A percentile compares a stretch with the other conserved stretches of the same genome.
These are phyloP conservation scores for Mareca strepera DNA, from an alignment of 2,797 vertebrate genomes.

Conservation along the genomic window DNA sequence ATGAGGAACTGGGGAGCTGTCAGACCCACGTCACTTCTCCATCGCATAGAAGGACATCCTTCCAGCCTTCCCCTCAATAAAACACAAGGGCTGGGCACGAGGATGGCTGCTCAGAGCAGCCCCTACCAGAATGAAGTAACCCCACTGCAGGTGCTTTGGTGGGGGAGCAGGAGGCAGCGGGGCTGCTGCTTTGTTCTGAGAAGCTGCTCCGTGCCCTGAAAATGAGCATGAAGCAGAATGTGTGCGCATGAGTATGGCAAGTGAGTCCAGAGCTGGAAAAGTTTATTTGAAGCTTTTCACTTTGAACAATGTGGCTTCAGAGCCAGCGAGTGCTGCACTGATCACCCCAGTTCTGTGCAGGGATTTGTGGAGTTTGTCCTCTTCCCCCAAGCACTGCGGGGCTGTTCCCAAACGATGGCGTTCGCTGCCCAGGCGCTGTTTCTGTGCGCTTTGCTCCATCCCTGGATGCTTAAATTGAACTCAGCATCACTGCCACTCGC, in stretches of 20 bases:
- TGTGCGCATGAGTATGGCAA: rapidly evolving
- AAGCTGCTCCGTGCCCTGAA: background rate
- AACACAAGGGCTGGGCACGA: background rate
- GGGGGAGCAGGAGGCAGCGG: no score
- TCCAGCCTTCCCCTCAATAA: background rate
- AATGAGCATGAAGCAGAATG: rapidly evolving
- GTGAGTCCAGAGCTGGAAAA: rapidly evolving
- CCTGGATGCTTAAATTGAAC: background rate
- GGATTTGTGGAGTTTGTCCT: background rate
- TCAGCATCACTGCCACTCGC: background rate
- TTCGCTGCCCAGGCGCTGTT: background rate
- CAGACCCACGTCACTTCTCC: background rate
- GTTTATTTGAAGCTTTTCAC: background rate
- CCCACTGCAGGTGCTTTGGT: background rate
- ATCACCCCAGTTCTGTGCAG: background rate
- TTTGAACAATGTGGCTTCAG: background rate
- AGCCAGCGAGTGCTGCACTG: rapidly evolving
- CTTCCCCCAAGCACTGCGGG: background rate
- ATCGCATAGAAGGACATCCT: background rate
- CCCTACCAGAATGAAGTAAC: rapidly evolving
- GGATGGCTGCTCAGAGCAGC: background rate
- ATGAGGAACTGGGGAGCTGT: background rate
- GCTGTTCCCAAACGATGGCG: rapidly evolving
- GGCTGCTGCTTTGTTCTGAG: rapidly evolving
- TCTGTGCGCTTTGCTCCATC: background rate